A percentile compares a stretch with the other conserved stretches of the same genome.
Evolutionary conservation across 2,113 vertebrate species (phyloP).

Genomic region (Melospiza melodia): DNA sequence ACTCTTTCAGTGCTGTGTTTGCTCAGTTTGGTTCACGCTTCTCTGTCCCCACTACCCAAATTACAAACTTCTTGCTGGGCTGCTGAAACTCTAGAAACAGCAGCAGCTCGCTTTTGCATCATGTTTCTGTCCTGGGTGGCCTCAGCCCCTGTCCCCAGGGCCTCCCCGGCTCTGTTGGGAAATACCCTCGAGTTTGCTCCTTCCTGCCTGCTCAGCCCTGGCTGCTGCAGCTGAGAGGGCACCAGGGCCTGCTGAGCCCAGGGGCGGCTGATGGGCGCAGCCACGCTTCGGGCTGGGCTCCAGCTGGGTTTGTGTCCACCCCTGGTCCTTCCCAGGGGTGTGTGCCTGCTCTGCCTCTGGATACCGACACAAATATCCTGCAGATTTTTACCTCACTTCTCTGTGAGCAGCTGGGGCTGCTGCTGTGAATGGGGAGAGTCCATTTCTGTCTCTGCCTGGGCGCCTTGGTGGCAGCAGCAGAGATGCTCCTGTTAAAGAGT

Average conservation of each 20-base stretch:
- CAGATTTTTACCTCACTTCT: not conserved
- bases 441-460: not conserved
- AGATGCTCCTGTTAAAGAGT: not conserved
- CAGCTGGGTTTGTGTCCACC: rapidly evolving
- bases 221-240: not conserved
- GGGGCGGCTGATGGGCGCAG: not conserved
- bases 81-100: not conserved
- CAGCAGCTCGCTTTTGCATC: not conserved
- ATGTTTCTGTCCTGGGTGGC: not conserved
- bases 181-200: not conserved
- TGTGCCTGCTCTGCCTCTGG: not conserved
- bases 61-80: not conserved
- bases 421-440: rapidly evolving
- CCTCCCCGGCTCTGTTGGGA: not conserved
- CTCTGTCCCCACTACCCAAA: not conserved
- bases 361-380: rapidly evolving
- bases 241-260: no score
- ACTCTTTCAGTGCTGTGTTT: not conserved
- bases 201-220: not conserved
- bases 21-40: not conserved
- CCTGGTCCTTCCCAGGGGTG: not conserved
- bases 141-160: rapidly evolving
- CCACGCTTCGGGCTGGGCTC: not conserved
- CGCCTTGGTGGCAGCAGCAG: not conserved
- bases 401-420: not conserved